Conservation (phyloP, 2,113 vertebrate genomes). For the Lasiurus borealis region DNA sequence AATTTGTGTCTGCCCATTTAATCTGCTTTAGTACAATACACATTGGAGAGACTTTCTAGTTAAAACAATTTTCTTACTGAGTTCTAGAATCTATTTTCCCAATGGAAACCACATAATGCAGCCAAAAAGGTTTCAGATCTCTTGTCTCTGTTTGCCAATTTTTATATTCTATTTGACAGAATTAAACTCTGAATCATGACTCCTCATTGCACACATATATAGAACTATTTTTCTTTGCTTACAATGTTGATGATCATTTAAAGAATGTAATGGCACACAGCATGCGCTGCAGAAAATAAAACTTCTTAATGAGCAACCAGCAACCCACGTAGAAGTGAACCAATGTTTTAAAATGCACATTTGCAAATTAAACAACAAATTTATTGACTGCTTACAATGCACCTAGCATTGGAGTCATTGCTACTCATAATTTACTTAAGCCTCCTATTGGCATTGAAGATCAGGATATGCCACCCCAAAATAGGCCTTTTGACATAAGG, state of each 20-base stretch:
- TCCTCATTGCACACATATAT: neutral
- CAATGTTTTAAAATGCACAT: conserved; percentile 4
- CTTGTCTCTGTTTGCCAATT: conserved; percentile 45
- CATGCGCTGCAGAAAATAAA: conserved; percentile 28
- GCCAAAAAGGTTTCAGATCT: conserved; percentile 18
- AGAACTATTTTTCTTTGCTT: conserved; percentile 50
- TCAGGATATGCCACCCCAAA: neutral
- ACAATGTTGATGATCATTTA: conserved; percentile 26
- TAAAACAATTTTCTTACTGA: conserved; percentile 47
- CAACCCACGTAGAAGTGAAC: neutral
- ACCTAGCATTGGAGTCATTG: neutral
- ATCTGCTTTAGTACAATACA: conserved; percentile 56
- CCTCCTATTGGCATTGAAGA: neutral
- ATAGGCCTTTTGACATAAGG: neutral
- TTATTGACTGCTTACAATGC: neutral
- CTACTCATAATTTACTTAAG: neutral
- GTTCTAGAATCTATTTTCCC: conserved; percentile 63
- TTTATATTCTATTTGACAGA: conserved; percentile 53
- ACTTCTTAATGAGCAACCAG: conserved; percentile 11
- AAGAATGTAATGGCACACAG: neutral
- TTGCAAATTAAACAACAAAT: neutral
- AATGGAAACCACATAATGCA: conserved; percentile 35
- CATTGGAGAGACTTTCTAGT: conserved; percentile 37
- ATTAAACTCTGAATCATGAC: conserved; percentile 58
- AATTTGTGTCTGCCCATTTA: conserved; percentile 44